Evolutionary conservation across 2,888 invertebrate genomes (phyloP), one percentile per base, ranked within the genome.

Genomic region (Piscicola geometra): DNA sequence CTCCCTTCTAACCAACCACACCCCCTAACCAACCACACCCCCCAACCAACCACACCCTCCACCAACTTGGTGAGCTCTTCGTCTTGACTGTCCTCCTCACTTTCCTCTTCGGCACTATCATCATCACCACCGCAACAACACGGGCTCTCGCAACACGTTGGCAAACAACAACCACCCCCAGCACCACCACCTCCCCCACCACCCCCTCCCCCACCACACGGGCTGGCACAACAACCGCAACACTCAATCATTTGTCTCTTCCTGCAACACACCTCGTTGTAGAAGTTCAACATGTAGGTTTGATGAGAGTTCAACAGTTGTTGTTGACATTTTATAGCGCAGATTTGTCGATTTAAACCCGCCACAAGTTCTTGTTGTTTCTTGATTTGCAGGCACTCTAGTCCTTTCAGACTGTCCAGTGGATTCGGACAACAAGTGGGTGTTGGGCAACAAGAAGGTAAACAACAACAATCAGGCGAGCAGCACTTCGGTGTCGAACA

Each of bases 241-340:
- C 60, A 56, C n/a, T 56, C 60, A 5, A 56, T 18, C 60, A 56
- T 56, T n/a, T 56, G 60, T 56, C n/a, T 56, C n/a, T 56, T 56
- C n/a, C n/a, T 56, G n/a, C 60, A 56, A 21, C 60, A 56, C 3
- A 56, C 60, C 3, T 56, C 60, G 9, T 56, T 56, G 60, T 56
- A 56, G 25, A 56, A 56, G n/a, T 56, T 56, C 60, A 56, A 25
- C 60, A 56, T 56, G 25, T 56, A 56, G n/a, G 15, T 18, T 56
- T 56, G 60, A n/a, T 56, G 60, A 25, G 60, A 56, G 25, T 56
- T 56, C n/a, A 56, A 56, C 3, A 56, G 3, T 21, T 56, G 60
- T 21, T 56, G 60, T 56, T 56, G 60, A 56, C 60, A 56, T n/a
- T 56, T 56, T 15, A 56, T 56, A 3, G n/a, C 5, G 25, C 60